Evolutionary conservation across 2,888 invertebrate species (phyloP), one percentile per base, ranked within the genome.

Genomic region (Thumatha senex): DNA sequence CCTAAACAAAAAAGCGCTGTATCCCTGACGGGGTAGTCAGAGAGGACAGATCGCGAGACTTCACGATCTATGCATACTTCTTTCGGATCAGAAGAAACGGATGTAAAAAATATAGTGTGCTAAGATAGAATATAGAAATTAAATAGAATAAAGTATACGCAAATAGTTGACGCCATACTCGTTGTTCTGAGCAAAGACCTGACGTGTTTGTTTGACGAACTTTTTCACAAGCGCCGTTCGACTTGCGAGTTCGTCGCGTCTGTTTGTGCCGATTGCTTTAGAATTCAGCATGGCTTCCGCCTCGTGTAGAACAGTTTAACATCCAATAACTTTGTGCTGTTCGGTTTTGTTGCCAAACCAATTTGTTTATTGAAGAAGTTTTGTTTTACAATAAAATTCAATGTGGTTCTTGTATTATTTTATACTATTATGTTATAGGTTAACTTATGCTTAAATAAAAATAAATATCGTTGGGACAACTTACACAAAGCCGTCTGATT

Each of bases 181-280:
- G 12, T 5, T 2, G 34, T 12, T 35, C 29, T 44, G 29, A 44
- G 29, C 36, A 18, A n/a, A 18, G 41, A 30, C 34, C 34, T 4
- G 8, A 29, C 13, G 9, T 44, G 35, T 44, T 44, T 44, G 35
- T 44, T 44, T 29, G 24, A 24, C 14, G 7, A 44, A 44, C 24
- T 44, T 36, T 11, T 35, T 24, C 7, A 13, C 24, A n/a, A 12
- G 14, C 12, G 18, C 7, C 18, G 2, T 18, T n/a, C 34, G 34
- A 43, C 7, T 43, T 18, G 12, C 43, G 18, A 39, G 18, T 15
- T 24, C 8, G 9, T 34, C 34, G 34, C 18, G 34, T 41, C 41
- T 43, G 34, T 43, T 34, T 34, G 43, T 18, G 14, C 10, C n/a
- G 8, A 8, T 10, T 42, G n/a, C 18, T 12, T 18, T n/a, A 1